phyloP scores from a whole-genome alignment of 2,797 vertebrate genomes.

The Lycodopsis pacificus region DNA sequence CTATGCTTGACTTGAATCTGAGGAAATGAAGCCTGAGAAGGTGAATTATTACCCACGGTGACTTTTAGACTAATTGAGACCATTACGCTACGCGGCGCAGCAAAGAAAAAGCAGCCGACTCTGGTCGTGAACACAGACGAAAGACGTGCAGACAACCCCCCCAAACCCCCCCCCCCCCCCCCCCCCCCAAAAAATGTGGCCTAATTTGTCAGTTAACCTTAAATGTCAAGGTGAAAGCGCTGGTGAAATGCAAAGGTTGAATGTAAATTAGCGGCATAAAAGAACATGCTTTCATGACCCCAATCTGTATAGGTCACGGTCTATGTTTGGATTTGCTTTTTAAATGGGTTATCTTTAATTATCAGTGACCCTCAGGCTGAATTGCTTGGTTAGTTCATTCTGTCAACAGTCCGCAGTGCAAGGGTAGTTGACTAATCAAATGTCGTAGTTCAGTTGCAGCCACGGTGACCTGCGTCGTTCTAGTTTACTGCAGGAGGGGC shows the following conservation, averaged over 20 bases:
- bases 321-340: slow-evolving; percentile 75
- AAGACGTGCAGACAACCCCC: neutral
- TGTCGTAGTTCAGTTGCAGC: slow-evolving; percentile 58
- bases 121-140: slow-evolving; percentile 40
- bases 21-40: slow-evolving; percentile 82
- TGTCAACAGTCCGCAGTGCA: slow-evolving; percentile 61
- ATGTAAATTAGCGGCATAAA: slow-evolving; percentile 73
- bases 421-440: slow-evolving; percentile 75
- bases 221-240: slow-evolving; percentile 79
- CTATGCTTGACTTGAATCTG: slow-evolving; percentile 75
- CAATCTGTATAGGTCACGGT: slow-evolving; percentile 75
- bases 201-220: slow-evolving; percentile 81
- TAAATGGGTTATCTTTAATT: slow-evolving; percentile 78
- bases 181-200: slow-evolving; percentile 26
- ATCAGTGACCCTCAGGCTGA: slow-evolving; percentile 68
- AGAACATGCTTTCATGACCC: slow-evolving; percentile 71
- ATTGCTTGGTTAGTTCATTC: slow-evolving; percentile 64
- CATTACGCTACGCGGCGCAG: slow-evolving; percentile 65
- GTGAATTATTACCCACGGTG: slow-evolving; percentile 80
- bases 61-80: slow-evolving; percentile 82
- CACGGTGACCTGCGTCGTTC: slow-evolving; percentile 58
- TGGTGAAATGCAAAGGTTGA: slow-evolving; percentile 71
- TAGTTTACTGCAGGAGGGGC: slow-evolving; percentile 32
- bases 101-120: slow-evolving; percentile 30
- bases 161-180: neutral